Conservation (phyloP, 1,140 invertebrate genomes). For the Chironomus striatipennis region DNA sequence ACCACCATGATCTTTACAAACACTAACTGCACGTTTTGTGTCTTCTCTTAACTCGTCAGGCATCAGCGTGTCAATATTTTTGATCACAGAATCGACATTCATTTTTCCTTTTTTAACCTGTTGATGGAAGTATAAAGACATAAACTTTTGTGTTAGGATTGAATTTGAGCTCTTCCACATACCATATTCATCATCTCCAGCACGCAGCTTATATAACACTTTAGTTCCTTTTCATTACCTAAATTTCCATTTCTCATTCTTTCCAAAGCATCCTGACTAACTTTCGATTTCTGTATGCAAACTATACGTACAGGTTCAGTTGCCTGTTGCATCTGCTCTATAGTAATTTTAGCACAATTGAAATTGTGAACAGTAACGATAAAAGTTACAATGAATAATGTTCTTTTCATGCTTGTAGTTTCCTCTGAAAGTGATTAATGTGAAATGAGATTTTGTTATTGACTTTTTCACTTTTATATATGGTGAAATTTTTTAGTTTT, state of each 20-base stretch:
- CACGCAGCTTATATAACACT: constrained; percentile 10
- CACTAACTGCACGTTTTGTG: neutral
- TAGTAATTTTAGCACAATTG: neutral
- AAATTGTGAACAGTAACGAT: neutral
- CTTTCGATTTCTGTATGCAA: constrained; percentile 20
- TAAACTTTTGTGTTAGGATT: too few relatives aligned
- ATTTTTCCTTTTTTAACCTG: neutral
- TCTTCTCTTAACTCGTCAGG: neutral
- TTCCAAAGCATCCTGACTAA: neutral
- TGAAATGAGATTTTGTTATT: too few relatives aligned
- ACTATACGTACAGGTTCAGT: neutral
- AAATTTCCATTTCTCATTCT: neutral
- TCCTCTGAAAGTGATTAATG: too few relatives aligned
- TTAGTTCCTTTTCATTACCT: neutral
- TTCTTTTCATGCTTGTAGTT: too few relatives aligned
- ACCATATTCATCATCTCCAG: constrained; percentile 16
- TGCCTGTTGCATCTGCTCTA: constrained; percentile 11
- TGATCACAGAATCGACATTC: neutral
- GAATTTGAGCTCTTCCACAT: too few relatives aligned
- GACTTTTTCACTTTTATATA: too few relatives aligned
- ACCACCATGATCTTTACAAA: neutral
- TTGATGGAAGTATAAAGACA: neutral
- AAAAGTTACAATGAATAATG: neutral
- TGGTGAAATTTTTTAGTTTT: too few relatives aligned
- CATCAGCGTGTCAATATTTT: neutral